A percentile compares a stretch with the other conserved stretches of the same genome.
These are phyloP conservation scores for Brienomyrus longianalis DNA, from an alignment of 2,113 vertebrate genomes.

Conservation along the genomic window DNA sequence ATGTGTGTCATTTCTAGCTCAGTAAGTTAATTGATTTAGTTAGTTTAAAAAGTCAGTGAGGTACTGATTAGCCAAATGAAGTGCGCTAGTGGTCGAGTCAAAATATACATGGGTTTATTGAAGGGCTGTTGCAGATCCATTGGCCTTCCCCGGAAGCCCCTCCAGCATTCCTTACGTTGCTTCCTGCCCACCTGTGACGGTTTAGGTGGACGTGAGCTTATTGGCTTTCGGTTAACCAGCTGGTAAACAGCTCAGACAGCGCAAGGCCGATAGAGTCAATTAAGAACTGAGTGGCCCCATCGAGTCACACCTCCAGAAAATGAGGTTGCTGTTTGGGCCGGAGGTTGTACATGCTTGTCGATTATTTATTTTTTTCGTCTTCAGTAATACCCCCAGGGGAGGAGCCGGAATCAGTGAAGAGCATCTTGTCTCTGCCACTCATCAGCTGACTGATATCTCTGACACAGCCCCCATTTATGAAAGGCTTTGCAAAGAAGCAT, in stretches of 20 bases:
- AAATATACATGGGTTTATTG: not conserved
- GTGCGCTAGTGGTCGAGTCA: not conserved
- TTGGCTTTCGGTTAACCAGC: not conserved
- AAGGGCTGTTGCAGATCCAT: not conserved
- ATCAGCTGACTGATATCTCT: not conserved
- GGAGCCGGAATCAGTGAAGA: not conserved
- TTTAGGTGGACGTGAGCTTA: not conserved
- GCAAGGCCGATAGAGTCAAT: not conserved
- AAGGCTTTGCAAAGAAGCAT: conserved; percentile 31
- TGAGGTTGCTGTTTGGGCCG: not conserved
- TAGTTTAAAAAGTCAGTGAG: not conserved
- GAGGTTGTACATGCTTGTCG: not conserved
- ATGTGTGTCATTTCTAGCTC: not conserved
- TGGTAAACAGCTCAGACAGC: not conserved
- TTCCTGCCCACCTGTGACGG: not conserved
- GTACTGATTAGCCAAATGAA: not conserved
- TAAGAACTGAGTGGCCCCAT: not conserved
- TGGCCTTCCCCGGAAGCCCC: not conserved
- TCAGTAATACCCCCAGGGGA: not conserved
- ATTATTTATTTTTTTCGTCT: not conserved
- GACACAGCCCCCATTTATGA: conserved; percentile 1
- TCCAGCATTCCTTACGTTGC: not conserved
- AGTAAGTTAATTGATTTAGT: not conserved
- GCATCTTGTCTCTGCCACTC: conserved; percentile 32
- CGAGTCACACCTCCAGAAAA: not conserved